Evolutionary conservation across 2,797 vertebrate species (phyloP), one percentile per base, ranked within the genome.

Genomic region (Myotis planiceps): DNA sequence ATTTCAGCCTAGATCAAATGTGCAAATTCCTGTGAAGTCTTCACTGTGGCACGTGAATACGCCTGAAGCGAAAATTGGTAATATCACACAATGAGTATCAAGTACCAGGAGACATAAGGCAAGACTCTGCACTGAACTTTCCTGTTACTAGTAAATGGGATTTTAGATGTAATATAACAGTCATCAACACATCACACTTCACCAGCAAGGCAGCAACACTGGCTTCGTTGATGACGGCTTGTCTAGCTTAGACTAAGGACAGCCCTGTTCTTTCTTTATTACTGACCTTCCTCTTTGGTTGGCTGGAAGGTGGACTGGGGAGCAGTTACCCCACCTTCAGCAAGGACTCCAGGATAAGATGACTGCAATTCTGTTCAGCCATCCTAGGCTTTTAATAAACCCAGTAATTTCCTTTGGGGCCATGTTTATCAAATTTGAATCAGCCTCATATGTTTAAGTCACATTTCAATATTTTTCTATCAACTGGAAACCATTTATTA

Each of bases 381-480:
- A 18, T 90, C 66, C 3, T 5, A 90, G 32, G 69, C 81, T 97
- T 97, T 95, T 95, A 95, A 97, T 95, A 97, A 98, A 78, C 6
- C 18, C 9, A 21, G 32, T 90, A 39, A 95, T 96, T 97, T 95
- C 97, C 88, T 90, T 87, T 71, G 80, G 82, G 76, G 90, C 92
- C 69, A 84, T 95, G 83, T 97, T 97, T 94, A 97, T 97, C 96
- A 95, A 82, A 97, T 98, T 96, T 97, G 45, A 95, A 94, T 96
- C 90, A 39, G 51, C 58, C 81, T 49, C 60, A 82, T 76, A 82
- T 94, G 93, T 97, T 37, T 95, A 97, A 95, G 95, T 96, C 91
- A 97, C 88, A 97, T 98, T 97, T 74, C 85, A 95, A 79, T 88
- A 79, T 96, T 98, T 98, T 97, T 72, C 95, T 92, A 95, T 94